Percentiles rank a stretch among this genome's conserved stretches.
Evolutionary conservation across 2,797 vertebrate species (phyloP).

Genomic region (Chanos chanos): DNA sequence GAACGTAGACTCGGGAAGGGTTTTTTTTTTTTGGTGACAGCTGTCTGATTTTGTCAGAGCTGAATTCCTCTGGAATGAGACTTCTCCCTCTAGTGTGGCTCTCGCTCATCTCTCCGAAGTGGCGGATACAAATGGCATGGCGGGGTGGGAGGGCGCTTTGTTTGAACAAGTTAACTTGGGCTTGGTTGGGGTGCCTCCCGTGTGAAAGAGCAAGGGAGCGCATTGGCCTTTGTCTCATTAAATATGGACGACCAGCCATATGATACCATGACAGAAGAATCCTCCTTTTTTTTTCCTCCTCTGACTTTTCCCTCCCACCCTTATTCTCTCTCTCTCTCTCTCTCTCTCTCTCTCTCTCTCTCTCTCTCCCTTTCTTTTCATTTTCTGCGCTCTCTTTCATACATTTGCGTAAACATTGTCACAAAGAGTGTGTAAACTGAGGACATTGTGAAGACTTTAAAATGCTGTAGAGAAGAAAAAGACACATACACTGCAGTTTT

Average conservation of each 20-base stretch:
- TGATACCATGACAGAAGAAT: slow-evolving; percentile 72
- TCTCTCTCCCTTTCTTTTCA: slow-evolving; percentile 8
- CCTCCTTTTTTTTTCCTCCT: slow-evolving; percentile 42
- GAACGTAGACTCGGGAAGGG: slow-evolving; percentile 49
- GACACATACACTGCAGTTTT: slow-evolving; percentile 40
- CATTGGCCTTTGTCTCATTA: slow-evolving; percentile 91
- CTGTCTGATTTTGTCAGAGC: slow-evolving; percentile 72
- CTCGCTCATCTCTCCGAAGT: slow-evolving; percentile 49
- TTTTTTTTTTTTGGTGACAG: slow-evolving; percentile 77
- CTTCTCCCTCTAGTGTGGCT: slow-evolving; percentile 53
- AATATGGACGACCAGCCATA: slow-evolving; percentile 82
- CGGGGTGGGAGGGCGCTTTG: slow-evolving; percentile 51
- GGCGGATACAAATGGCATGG: slow-evolving; percentile 66
- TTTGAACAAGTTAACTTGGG: slow-evolving; percentile 87
- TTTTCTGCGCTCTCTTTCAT: slow-evolving; percentile 41
- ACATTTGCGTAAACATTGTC: slow-evolving; percentile 23
- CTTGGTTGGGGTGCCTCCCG: slow-evolving; percentile 86
- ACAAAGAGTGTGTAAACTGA: not conserved
- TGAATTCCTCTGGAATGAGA: slow-evolving; percentile 74
- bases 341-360: not conserved
- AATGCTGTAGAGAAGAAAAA: slow-evolving; percentile 36
- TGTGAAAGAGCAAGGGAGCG: slow-evolving; percentile 88
- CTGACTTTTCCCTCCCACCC: not conserved
- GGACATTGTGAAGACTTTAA: slow-evolving; percentile 7
- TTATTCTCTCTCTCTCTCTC: slow-evolving; percentile 10